Evolutionary conservation across 2,113 vertebrate species (phyloP), one percentile per base, ranked within the genome.

Genomic region (Narcine bancroftii): DNA sequence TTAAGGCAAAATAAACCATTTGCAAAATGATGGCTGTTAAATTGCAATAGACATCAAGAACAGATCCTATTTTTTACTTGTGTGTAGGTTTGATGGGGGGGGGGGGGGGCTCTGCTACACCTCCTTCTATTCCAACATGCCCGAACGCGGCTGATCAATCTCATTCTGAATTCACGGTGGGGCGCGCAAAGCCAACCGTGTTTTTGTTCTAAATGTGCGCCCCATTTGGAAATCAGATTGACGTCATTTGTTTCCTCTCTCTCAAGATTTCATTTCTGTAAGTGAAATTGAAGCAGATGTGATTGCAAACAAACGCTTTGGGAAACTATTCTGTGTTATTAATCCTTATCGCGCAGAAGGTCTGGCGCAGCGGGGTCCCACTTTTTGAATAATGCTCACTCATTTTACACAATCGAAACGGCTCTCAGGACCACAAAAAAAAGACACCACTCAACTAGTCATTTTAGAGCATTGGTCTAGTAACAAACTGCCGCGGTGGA

Each of bases 321-420:
- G 81, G 53, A 87, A 60, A 87, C 81, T 36, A 87, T 60, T 87
- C 81, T 36, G 53, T 87, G 81, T 87, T 87, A 87, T 87, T 60
- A 87, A 87, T 87, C 81, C 81, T 56, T 60, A 87, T 87, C 81
- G 60, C 81, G 60, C 81, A 87, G 53, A 87, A 87, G 81, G 81
- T 60, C 81, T 60, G 53, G 53, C 81, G 81, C 81, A 87, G 81
- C 81, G 36, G 81, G 81, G 50, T 60, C 81, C 81, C 81, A 60
- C 33, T 87, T 87, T 87, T 87, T 87, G 81, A 87, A 87, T 87
- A 87, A 87, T 87, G 81, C 81, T 87, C 81, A 87, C 53, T 87
- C 81, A 60, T 60, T 60, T 60, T 60, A 87, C 53, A 87, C 81
- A 87, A 87, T 36, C 53, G 53, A 50, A 87, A 87, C 53, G 15